Base-by-base conservation (phyloP, 2,888 invertebrate genomes). In the Scaptomyza tumidula region DNA sequence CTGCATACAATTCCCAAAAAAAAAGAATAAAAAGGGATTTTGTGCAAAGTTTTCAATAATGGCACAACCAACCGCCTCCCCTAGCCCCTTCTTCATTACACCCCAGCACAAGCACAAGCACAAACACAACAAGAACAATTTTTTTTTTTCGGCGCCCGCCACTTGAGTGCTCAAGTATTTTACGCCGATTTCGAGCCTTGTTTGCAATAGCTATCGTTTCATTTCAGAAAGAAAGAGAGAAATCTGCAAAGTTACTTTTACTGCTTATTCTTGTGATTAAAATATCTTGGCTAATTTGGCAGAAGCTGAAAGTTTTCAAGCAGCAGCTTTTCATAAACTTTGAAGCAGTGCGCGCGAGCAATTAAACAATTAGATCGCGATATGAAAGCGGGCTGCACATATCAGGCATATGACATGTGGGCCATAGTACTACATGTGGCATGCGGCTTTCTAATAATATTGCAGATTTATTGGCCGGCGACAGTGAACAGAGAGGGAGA, bases 151-250 rank as follows among this genome's bases (percentile, higher is more conserved):
- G 64, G 75, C 71, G 77, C 76, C 67, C 77, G 74, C 77, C 71
- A 78, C 90, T 90, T 88, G 80, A 88, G 71, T 71, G 75, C 82
- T 81, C 81, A 88, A 90, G 87, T 83, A 80, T 87, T 86, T 89
- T 86, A 89, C 80, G 78, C 79, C 77, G 80, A 89, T 85, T 86
- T 81, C 71, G 78, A 70, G 72, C 56, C 52, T 39, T 53, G 65
- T 75, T 79, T 68, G 62, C 56, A 24, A 56, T 56, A 63, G 56
- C 57, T 59, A 70, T 58, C 78, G 63, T 78, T 81, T 80, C 72
- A 67, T 69, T 71, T 75, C 63, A 14, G 29, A 14, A 10, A 1
- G 24, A 45, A 24, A 27, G 56, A 16, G 11, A 19, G 44, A 6
- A n/a, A 50, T 44, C 33, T 41, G 27, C 16, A 31, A 49, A 53